These are phyloP conservation scores for Dermatophagoides farinae DNA, from an alignment of 1,140 invertebrate genomes.

Conservation along the genomic window DNA sequence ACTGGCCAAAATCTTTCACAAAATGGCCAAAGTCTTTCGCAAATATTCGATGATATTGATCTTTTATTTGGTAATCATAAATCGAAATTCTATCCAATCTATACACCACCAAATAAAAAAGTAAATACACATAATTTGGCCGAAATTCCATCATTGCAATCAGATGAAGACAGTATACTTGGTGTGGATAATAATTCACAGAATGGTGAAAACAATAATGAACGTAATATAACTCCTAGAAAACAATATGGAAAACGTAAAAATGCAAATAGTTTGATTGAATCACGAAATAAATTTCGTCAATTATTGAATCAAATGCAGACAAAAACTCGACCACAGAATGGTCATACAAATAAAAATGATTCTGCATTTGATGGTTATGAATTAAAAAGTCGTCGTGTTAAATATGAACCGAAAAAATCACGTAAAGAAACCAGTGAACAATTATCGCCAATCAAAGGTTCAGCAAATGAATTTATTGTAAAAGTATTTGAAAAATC, in stretches of 20 bases:
- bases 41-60: neutral
- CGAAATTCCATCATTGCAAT: slow-evolving; percentile 1
- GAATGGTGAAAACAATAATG: neutral
- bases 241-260: neutral
- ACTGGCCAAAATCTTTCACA: neutral
- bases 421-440: neutral
- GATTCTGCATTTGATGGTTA: slow-evolving; percentile 4
- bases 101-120: slow-evolving; percentile 1
- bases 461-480: neutral
- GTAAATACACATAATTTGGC: slow-evolving; percentile 6
- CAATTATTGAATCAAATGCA: slow-evolving; percentile 5
- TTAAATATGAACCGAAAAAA: neutral
- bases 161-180: neutral
- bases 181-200: neutral
- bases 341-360: neutral
- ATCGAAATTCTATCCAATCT: slow-evolving; percentile 1
- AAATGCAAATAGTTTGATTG: slow-evolving; percentile 6
- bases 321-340: neutral
- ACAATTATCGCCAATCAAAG: neutral
- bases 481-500: slow-evolving; percentile 4
- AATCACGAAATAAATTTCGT: slow-evolving; percentile 3
- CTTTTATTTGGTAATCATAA: neutral
- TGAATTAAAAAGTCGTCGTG: neutral
- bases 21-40: neutral
- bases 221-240: neutral